phyloP scores from a whole-genome alignment of 2,113 vertebrate genomes.

The Sitta europaea region DNA sequence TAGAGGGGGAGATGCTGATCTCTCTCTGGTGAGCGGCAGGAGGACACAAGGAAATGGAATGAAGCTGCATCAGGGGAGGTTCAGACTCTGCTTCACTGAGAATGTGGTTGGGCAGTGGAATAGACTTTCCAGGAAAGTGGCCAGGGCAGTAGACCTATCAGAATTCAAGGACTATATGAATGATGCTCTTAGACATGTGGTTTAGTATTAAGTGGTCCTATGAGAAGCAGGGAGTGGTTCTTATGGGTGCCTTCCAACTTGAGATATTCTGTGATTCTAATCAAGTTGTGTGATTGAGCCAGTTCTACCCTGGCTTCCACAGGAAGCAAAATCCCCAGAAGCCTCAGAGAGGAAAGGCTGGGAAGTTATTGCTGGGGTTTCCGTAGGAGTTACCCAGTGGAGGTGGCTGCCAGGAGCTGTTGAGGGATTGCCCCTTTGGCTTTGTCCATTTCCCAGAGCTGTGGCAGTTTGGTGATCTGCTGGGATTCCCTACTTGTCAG shows the following conservation, averaged over 20 bases:
- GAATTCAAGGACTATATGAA: background rate
- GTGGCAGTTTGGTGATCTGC: background rate
- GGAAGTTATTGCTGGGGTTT: background rate
- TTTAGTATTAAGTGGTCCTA: background rate
- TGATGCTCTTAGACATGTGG: background rate
- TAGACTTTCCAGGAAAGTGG: background rate
- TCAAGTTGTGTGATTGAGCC: background rate
- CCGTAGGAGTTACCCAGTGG: background rate
- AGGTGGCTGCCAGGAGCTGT: background rate
- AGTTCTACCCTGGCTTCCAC: background rate
- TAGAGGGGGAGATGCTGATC: background rate
- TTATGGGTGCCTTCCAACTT: background rate
- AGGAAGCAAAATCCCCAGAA: background rate
- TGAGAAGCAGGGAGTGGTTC: background rate
- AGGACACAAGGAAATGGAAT: background rate
- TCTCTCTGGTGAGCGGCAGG: background rate
- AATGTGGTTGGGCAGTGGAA: background rate
- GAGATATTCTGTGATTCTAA: background rate
- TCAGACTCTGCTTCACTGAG: background rate
- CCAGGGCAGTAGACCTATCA: background rate
- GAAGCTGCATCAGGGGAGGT: background rate
- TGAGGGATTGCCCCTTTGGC: background rate
- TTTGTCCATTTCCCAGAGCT: background rate
- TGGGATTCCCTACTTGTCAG: background rate
- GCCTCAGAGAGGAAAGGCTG: background rate